These are phyloP conservation scores for Pangasius macronema DNA, from an alignment of 2,797 vertebrate species.

Conservation along the genomic window DNA sequence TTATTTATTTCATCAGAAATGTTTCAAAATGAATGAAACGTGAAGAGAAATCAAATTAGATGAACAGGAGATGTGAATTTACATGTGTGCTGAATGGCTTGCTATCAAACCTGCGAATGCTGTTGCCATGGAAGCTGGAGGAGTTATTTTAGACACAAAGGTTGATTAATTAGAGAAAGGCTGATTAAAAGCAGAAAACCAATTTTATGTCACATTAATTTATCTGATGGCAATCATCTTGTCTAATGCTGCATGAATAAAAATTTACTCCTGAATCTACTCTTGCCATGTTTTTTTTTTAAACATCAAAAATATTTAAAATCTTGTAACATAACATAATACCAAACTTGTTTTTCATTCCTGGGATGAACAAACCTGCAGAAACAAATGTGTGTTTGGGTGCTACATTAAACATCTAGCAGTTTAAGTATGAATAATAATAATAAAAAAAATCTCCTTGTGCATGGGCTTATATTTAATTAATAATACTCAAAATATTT, in stretches of 20 bases:
- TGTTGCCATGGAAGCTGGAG: conserved; percentile 48
- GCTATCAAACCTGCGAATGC: conserved; percentile 14
- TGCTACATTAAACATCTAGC: background rate
- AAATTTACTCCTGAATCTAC: background rate
- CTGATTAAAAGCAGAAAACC: conserved; percentile 24
- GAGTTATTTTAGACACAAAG: conserved; percentile 33
- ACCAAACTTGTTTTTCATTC: background rate
- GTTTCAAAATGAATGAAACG: background rate
- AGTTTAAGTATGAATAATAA: background rate
- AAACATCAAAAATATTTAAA: background rate
- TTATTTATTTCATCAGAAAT: conserved; percentile 1
- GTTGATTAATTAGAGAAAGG: conserved; percentile 24
- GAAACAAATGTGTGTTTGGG: background rate
- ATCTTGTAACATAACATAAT: background rate
- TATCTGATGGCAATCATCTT: conserved; percentile 21
- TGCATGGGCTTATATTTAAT: background rate
- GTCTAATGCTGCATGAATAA: conserved; percentile 26
- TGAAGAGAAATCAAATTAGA: conserved; percentile 3
- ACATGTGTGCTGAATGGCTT: conserved; percentile 32
- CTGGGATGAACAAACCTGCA: background rate
- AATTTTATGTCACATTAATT: conserved; percentile 28
- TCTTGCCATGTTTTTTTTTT: background rate
- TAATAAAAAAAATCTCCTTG: background rate
- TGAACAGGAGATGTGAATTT: conserved; percentile 58
- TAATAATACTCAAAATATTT: background rate